Conservation (phyloP, 2,888 invertebrate genomes). For the Drosophila meridionalis region DNA sequence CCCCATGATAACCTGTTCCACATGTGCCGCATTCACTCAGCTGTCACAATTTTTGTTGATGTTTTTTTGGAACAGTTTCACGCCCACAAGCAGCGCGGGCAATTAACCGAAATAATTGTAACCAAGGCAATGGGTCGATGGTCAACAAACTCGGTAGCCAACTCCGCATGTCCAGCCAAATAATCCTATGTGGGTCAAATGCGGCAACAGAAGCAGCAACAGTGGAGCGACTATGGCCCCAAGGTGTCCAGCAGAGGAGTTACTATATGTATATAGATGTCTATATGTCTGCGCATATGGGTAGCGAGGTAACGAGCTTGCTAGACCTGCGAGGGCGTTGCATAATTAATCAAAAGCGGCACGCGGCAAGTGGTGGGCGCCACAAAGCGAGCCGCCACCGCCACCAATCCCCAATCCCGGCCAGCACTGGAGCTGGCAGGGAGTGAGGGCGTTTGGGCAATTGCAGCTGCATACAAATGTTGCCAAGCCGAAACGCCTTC, state of each 20-base stretch:
- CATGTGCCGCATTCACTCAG: slow-evolving; percentile 35
- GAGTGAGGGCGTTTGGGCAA: slow-evolving; percentile 16
- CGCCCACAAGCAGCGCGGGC: slow-evolving; percentile 15
- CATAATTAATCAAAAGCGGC: slow-evolving; percentile 76
- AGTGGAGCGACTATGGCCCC: slow-evolving; percentile 10
- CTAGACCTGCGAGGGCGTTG: slow-evolving; percentile 38
- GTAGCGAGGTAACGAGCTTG: slow-evolving; percentile 7
- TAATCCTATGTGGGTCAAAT: slow-evolving; percentile 50
- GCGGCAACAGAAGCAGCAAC: slow-evolving; percentile 21
- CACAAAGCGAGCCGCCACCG: slow-evolving; percentile 70
- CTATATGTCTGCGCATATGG: slow-evolving; percentile 4
- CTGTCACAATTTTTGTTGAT: slow-evolving; percentile 35
- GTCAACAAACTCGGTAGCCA: slow-evolving; percentile 36
- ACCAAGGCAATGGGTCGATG: slow-evolving; percentile 41
- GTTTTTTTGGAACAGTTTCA: neutral
- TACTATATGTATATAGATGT: neutral
- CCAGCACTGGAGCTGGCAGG: slow-evolving; percentile 30
- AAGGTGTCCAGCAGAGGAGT: slow-evolving; percentile 17
- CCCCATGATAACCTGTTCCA: slow-evolving; percentile 12
- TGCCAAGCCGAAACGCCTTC: slow-evolving; percentile 66
- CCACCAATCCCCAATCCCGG: slow-evolving; percentile 47
- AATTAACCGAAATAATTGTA: slow-evolving; percentile 44
- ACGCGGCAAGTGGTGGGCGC: slow-evolving; percentile 72
- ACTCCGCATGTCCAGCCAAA: slow-evolving; percentile 48
- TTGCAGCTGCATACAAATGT: slow-evolving; percentile 64